Evolutionary conservation across 2,888 invertebrate genomes (phyloP).

Genomic region (Temnothorax rugatulus): DNA sequence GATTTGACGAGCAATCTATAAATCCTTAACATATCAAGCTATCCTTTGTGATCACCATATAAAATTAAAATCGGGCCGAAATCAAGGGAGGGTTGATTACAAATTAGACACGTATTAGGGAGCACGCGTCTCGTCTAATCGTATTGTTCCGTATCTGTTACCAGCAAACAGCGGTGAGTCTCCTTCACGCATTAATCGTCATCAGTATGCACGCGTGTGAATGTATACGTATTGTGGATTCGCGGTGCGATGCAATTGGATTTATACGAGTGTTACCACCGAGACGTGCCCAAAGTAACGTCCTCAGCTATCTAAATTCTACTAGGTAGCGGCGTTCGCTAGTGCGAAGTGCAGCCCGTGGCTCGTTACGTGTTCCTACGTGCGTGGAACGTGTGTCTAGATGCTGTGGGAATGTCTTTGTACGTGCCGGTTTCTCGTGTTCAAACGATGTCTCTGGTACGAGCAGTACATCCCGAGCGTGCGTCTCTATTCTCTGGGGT

Average conservation of each 20-base stretch:
- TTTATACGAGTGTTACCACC: conserved; percentile 37
- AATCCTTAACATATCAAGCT: background rate
- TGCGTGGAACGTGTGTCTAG: conserved; percentile 20
- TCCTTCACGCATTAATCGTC: conserved; percentile 37
- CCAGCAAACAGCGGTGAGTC: conserved; percentile 22
- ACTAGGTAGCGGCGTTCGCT: conserved; percentile 44
- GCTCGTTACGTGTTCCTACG: conserved; percentile 33
- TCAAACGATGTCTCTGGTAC: background rate
- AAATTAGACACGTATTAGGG: conserved; percentile 15
- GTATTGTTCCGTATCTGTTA: background rate
- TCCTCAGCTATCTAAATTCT: conserved; percentile 47
- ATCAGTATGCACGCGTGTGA: conserved; percentile 34
- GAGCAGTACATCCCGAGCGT: conserved; percentile 13
- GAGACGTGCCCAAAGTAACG: conserved; percentile 39
- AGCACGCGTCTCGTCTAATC: conserved; percentile 15
- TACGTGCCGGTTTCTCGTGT: background rate
- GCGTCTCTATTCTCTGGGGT: conserved; percentile 4
- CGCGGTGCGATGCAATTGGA: conserved; percentile 29
- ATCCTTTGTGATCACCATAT: background rate
- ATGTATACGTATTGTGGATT: conserved; percentile 25
- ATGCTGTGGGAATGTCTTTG: conserved; percentile 28
- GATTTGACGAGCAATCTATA: conserved; percentile 4
- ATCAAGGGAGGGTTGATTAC: background rate
- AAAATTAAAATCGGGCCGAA: background rate
- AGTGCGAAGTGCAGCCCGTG: conserved; percentile 13